Evolutionary conservation across 2,113 vertebrate genomes (phyloP), one percentile per base, ranked within the genome.

Genomic region (Zosterops pallidus): DNA sequence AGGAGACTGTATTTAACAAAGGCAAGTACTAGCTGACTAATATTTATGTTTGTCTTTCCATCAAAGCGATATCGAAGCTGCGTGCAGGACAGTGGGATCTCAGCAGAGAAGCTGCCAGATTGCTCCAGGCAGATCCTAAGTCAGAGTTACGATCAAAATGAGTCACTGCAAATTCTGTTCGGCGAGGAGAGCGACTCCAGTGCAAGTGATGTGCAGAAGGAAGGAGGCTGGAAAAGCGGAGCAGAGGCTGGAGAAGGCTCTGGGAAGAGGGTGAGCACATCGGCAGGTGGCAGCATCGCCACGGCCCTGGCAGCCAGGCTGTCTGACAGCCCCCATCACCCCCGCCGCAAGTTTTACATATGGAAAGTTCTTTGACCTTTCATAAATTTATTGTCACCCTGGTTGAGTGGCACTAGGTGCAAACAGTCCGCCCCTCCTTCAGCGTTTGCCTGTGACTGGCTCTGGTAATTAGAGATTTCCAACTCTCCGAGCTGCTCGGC

Each of bases 261-360:
- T 46, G 23, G 0, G 24, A 4, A 7, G 39, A 26, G 8, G 18
- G 6, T 0, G 20, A 76, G 39, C 6, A 9, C 64, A 89, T 95
- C 98, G 97, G 98, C 96, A 98, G 98, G 97, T 98, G 98, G 98
- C 98, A 98, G 98, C 97, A 98, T 98, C 97, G 98, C 72, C 98
- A 94, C 96, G 96, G 97, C 41, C 86, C 95, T 89, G 94, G 72
- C 88, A 53, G 80, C 71, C 37, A 1, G 42, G 50, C 77, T 5
- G 25, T 29, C 70, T 65, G 76, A 46, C 89, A 74, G 94, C 93
- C 70, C n/a, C 16, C 71, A 5, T 9, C 44, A 2, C 77, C 92
- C 76, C 74, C 15, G 8, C 70, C 0, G 31, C 91, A 80, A 86
- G 88, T 87, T 96, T 96, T 92, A 91, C 96, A 59, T 80, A 88